Evolutionary conservation across 2,797 vertebrate genomes (phyloP).

Genomic region (Capromys pilorides): DNA sequence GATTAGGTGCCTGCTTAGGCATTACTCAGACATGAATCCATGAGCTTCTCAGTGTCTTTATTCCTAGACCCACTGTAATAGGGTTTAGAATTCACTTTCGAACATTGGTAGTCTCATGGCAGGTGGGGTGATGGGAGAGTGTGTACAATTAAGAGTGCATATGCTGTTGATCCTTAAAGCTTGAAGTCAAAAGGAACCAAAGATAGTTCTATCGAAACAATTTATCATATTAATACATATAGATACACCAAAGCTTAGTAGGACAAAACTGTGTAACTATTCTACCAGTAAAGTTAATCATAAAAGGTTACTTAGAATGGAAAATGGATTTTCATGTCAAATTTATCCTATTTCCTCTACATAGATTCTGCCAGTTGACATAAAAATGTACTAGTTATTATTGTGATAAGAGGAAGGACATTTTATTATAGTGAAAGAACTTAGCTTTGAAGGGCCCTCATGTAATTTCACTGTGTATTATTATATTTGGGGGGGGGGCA

Average conservation of each 20-base stretch:
- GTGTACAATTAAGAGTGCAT: background rate
- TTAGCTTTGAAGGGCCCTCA: background rate
- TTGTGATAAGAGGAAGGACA: background rate
- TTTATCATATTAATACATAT: background rate
- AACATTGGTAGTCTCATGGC: background rate
- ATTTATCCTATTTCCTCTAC: background rate
- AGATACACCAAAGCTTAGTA: background rate
- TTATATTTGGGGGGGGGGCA: background rate
- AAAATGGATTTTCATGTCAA: background rate
- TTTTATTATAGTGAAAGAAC: background rate
- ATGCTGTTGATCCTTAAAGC: background rate
- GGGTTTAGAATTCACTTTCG: background rate
- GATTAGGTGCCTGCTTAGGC: too few relatives aligned
- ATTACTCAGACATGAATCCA: constrained; percentile 23
- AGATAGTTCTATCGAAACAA: background rate
- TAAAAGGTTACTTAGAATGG: background rate
- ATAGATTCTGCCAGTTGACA: background rate
- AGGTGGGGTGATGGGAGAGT: background rate
- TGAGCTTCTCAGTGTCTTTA: background rate
- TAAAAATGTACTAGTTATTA: constrained; percentile 17
- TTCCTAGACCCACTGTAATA: background rate
- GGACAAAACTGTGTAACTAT: background rate
- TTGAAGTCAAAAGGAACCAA: background rate
- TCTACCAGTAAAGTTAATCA: background rate
- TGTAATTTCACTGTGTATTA: background rate